Evolutionary conservation across 2,888 invertebrate genomes (phyloP).

Genomic region (Dasysyrphus albostriatus): DNA sequence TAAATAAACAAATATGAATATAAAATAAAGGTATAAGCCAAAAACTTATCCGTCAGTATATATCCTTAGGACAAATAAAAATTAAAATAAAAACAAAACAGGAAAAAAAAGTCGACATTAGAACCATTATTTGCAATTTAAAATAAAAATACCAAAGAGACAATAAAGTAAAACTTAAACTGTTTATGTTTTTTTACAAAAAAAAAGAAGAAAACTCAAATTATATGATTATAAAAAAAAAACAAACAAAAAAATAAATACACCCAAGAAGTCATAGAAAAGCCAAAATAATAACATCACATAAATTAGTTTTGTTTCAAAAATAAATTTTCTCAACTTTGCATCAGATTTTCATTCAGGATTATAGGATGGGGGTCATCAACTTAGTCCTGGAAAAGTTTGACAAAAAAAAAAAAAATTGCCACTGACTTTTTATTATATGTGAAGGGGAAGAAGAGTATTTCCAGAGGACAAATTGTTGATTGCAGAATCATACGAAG

Average conservation of each 20-base stretch:
- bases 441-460: background rate
- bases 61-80: background rate
- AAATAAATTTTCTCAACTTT: constrained; percentile 17
- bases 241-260: background rate
- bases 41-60: background rate
- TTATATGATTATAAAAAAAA: background rate
- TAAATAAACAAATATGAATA: too few relatives aligned
- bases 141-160: background rate
- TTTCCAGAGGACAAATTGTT: background rate
- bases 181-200: background rate
- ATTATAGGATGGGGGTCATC: background rate
- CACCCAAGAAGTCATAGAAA: background rate
- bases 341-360: background rate
- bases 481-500: background rate
- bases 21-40: too few relatives aligned
- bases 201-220: background rate
- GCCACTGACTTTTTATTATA: background rate
- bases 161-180: background rate
- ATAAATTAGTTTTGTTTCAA: constrained; percentile 7
- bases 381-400: constrained; percentile 4
- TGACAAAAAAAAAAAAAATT: background rate
- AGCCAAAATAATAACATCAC: background rate
- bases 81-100: background rate
- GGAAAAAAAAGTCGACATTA: background rate
- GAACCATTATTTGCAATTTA: constrained; percentile 10